phyloP scores from a whole-genome alignment of 2,797 vertebrate genomes.

The Rhynchotus rufescens region DNA sequence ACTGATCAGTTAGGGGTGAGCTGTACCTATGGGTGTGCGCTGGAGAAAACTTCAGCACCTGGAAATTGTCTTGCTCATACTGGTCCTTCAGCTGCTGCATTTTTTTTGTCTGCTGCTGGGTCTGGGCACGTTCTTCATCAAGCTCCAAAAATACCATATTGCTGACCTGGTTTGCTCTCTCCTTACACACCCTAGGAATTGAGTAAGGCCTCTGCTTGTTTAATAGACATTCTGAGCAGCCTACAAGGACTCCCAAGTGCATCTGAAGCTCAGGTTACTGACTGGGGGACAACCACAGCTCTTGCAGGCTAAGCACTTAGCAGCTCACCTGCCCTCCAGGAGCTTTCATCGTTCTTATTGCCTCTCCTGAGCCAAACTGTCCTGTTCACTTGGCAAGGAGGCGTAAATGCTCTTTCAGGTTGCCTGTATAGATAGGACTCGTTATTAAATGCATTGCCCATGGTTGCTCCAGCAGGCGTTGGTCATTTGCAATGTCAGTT shows the following conservation, averaged over 20 bases:
- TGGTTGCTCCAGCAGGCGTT: too few relatives aligned
- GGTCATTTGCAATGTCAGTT: too few relatives aligned
- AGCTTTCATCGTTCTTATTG: background rate
- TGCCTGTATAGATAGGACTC: background rate
- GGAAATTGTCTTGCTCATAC: background rate
- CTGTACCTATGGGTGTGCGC: background rate
- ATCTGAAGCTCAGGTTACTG: background rate
- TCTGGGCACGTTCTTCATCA: background rate
- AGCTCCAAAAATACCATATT: background rate
- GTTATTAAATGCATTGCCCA: too few relatives aligned
- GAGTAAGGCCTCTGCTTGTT: background rate
- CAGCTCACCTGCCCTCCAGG: background rate
- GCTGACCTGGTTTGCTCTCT: background rate
- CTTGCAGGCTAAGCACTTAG: background rate
- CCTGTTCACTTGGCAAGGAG: background rate
- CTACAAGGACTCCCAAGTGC: background rate
- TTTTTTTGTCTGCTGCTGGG: background rate
- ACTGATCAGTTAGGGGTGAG: background rate
- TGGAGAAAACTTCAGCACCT: background rate
- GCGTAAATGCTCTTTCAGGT: background rate
- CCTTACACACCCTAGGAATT: background rate
- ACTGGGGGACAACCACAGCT: background rate
- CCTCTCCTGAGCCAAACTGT: background rate
- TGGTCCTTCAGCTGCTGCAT: background rate
- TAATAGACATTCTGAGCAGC: background rate